phyloP scores from a whole-genome alignment of 2,888 invertebrate species.

The Epinotia demarniana region DNA sequence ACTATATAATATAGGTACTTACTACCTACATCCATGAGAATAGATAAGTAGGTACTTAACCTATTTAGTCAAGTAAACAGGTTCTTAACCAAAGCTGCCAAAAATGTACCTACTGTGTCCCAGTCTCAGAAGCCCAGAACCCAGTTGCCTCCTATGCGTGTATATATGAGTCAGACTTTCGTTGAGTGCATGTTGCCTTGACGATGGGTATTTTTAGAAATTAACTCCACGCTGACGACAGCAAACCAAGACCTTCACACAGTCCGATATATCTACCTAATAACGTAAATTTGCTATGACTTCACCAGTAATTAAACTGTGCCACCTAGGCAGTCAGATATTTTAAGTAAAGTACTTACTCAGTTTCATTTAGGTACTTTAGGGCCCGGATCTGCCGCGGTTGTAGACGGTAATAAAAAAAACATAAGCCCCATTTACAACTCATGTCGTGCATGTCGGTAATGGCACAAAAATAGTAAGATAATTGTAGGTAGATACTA shows the following conservation, averaged over 20 bases:
- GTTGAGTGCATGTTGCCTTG: conserved; percentile 49
- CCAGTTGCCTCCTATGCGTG: conserved; percentile 21
- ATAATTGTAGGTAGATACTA: too few species aligned
- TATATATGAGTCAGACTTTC: conserved; percentile 47
- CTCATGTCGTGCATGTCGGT: too few species aligned
- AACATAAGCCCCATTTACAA: too few species aligned
- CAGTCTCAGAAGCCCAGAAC: background rate
- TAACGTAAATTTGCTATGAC: conserved; percentile 32
- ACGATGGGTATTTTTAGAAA: conserved; percentile 60
- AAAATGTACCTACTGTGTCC: background rate
- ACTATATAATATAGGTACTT: too few species aligned
- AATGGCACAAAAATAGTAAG: too few species aligned
- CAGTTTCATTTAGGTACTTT: background rate
- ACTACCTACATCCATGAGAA: too few species aligned
- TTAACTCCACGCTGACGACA: conserved; percentile 55
- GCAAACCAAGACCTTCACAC: conserved; percentile 41
- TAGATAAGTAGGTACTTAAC: too few species aligned
- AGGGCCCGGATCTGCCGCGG: too few species aligned
- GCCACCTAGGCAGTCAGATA: background rate
- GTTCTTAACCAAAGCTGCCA: too few species aligned
- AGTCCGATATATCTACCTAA: conserved; percentile 16
- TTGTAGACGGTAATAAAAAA: too few species aligned
- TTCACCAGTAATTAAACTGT: conserved; percentile 19
- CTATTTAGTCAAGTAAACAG: too few species aligned
- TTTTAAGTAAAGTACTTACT: too few species aligned